Base-by-base conservation (phyloP, 2,797 vertebrate genomes). In the Microchirus variegatus region DNA sequence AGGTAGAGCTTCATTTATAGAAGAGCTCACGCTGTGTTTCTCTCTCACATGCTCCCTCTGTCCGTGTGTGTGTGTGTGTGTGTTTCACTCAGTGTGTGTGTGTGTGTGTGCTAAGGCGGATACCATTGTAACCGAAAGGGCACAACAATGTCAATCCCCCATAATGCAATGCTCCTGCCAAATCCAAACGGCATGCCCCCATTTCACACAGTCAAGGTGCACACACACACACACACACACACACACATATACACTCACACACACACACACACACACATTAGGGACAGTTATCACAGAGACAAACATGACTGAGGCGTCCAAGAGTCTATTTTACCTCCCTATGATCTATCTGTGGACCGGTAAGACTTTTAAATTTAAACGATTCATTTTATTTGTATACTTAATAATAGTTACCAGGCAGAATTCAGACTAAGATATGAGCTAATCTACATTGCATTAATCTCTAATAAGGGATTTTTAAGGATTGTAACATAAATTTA, bases 301-400 rank as follows among this genome's bases (percentile, higher is more conserved):
- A 69, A 72, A 77, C 57, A 88, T 91, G 88, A 73, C 81, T 35
- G 75, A 85, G 31, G 19, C 82, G 43, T 47, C 67, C 53, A 83
- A 66, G 41, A 58, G 76, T 53, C 51, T 91, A 9, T 67, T 92
- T 70, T 84, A 87, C 72, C 79, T 92, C 47, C 84, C 87, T 12
- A 82, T 88, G 62, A 80, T 90, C 56, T 87, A 81, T 59, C 75
- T 92, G 40, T 85, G 84, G 82, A 84, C 87, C 71, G 87, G 92
- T 93, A 73, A 87, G 85, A 51, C 0, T 2, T 47, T 31, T 60
- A 26, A 11, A n/a, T n/a, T n/a, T n/a, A n/a, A n/a, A n/a, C n/a
- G n/a, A n/a, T n/a, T n/a, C n/a, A n/a, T n/a, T n/a, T n/a, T n/a
- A n/a, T n/a, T n/a, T n/a, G n/a, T n/a, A n/a, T n/a, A n/a, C n/a